These are phyloP conservation scores for Entelurus aequoreus DNA, from an alignment of 2,113 vertebrate genomes.

Conservation along the genomic window DNA sequence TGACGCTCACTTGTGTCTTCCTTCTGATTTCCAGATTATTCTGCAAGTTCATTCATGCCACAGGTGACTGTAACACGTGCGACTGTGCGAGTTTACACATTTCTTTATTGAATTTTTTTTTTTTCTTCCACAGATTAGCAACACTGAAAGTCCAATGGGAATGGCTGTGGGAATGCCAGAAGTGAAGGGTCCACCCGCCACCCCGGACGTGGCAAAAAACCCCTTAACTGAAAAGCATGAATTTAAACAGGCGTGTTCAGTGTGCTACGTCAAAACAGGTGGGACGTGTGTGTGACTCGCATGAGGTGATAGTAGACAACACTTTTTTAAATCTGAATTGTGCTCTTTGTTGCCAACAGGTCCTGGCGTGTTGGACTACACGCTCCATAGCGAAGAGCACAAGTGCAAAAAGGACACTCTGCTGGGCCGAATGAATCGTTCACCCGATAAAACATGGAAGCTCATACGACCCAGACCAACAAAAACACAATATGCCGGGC, in stretches of 20 bases:
- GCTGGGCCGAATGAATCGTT: slow-evolving; percentile 84
- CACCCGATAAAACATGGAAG: slow-evolving; percentile 84
- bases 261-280: slow-evolving; percentile 90
- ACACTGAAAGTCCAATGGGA: slow-evolving; percentile 73
- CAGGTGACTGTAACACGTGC: slow-evolving; percentile 46
- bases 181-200: slow-evolving; percentile 45
- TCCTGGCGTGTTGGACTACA: slow-evolving; percentile 82
- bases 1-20: background rate
- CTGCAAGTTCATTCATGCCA: slow-evolving; percentile 44
- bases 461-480: slow-evolving; percentile 92
- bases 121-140: slow-evolving; percentile 73
- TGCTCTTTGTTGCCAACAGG: slow-evolving; percentile 63
- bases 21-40: slow-evolving; percentile 44
- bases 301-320: no score
- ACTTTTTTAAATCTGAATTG: background rate
- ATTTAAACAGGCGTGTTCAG: slow-evolving; percentile 86
- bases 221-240: slow-evolving; percentile 92
- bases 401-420: slow-evolving; percentile 97
- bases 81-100: background rate
- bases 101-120: slow-evolving; percentile 3
- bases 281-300: slow-evolving; percentile 33
- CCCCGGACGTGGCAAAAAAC: slow-evolving; percentile 71
- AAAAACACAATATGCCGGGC: slow-evolving; percentile 94
- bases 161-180: slow-evolving; percentile 71
- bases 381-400: slow-evolving; percentile 81